Base-by-base conservation (phyloP, 2,113 vertebrate species). In the Hemiscyllium ocellatum region DNA sequence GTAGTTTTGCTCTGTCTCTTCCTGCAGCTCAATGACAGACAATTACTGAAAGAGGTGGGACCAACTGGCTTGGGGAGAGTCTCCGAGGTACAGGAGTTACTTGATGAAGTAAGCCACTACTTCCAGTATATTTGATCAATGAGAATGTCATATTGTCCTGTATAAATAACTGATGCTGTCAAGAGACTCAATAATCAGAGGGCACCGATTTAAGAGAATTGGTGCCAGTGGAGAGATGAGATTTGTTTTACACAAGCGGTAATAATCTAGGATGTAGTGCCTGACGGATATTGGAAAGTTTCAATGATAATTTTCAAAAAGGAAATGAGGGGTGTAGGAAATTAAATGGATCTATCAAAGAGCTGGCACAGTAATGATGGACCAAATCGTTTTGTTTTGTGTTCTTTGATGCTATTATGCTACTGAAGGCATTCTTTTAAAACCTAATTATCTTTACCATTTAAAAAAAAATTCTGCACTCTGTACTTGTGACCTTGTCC, bases 31-130 rank as follows among this genome's bases (percentile, higher is more conserved):
- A 97, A 97, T 95, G 97, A 98, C 85, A 96, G 96, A 94, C 97
- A 97, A 96, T 97, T 99, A 56, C 96, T 98, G 96, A 97, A 97
- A 1, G 98, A 98, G 96, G 95, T 98, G 3, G 97, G 98, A 87
- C 97, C 96, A 0, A 95, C 96, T 0, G 98, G 98, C 70, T 96
- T 96, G 96, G 98, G 98, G 90, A 97, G 96, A 96, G 96, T 98
- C 94, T 78, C 96, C 13, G 83, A 97, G 33, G 96, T 98, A 96
- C 98, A 98, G 96, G 97, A 98, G 95, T 96, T 99, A 85, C 97
- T 99, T 47, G 97, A 97, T 96, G 97, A 98, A 97, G 98, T 98
- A 97, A 97, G 96, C 96, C 76, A 33, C 22, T 50, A 70, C 6
- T 52, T 72, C 42, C 26, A 50, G 12, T 70, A 42, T 10, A 47